Percentiles rank a stretch among this genome's conserved stretches.
Conservation (phyloP, 2,797 vertebrate genomes). For the Coendou prehensilis region DNA sequence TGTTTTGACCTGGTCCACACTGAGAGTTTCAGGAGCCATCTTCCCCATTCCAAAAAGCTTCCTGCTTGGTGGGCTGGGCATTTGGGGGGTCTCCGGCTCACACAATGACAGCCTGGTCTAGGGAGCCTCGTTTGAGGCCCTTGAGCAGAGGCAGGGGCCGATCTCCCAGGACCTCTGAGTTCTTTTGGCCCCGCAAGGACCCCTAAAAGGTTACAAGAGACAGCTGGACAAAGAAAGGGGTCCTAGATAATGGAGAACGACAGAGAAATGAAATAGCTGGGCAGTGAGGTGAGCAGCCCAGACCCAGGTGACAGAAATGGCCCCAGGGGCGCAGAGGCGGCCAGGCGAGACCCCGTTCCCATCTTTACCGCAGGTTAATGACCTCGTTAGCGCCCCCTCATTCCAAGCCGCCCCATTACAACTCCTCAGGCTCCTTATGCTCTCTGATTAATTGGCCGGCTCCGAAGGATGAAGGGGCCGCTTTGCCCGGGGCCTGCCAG, state of each 20-base stretch:
- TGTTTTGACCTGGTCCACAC: neutral
- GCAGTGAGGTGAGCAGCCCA: neutral
- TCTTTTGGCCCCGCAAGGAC: neutral
- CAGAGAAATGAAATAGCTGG: neutral
- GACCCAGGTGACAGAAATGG: conserved; percentile 59
- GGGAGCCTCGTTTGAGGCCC: neutral
- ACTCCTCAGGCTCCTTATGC: neutral
- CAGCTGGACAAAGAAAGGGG: neutral
- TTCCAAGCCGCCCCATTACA: conserved; percentile 44
- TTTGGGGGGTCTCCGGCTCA: neutral
- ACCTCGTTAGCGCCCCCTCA: conserved; percentile 6
- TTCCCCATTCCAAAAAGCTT: neutral
- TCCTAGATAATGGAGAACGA: neutral
- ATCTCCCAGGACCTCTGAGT: neutral
- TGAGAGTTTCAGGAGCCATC: neutral
- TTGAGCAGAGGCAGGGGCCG: neutral
- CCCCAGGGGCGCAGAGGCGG: neutral
- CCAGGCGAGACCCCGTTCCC: too few relatives aligned
- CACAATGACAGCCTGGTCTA: neutral
- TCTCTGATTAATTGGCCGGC: conserved; percentile 27
- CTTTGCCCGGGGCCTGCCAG: neutral
- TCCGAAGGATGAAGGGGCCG: neutral
- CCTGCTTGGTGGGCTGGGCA: neutral
- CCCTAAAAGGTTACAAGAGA: neutral
- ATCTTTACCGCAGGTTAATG: neutral